phyloP scores from a whole-genome alignment of 2,888 invertebrate genomes.

The Eremobia ochroleuca region DNA sequence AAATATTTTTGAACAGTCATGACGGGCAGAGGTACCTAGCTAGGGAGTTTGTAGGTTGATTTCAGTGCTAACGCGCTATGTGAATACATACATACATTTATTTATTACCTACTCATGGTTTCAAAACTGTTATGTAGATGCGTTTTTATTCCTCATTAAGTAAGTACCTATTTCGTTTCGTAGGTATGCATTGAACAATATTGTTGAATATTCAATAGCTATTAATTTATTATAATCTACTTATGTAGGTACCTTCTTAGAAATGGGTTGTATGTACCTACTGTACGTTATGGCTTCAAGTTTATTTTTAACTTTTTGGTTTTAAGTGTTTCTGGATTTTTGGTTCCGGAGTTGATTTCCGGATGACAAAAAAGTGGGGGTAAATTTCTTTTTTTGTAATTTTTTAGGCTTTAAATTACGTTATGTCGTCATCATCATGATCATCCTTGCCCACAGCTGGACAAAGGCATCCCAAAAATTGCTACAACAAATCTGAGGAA shows the following conservation, averaged over 20 bases:
- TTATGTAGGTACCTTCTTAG: neutral
- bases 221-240: neutral
- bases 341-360: constrained; percentile 41
- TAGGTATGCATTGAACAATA: constrained; percentile 44
- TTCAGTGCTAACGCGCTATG: neutral
- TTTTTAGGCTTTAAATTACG: too few relatives aligned
- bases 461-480: neutral
- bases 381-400: neutral
- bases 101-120: constrained; percentile 41
- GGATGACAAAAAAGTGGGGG: neutral
- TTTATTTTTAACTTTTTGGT: constrained; percentile 10
- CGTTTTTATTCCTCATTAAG: constrained; percentile 44
- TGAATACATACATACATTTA: neutral
- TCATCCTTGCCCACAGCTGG: neutral
- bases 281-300: neutral
- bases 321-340: neutral
- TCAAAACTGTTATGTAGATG: constrained; percentile 39
- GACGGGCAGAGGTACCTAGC: constrained; percentile 55
- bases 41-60: constrained; percentile 22
- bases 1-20: constrained; percentile 81
- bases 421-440: neutral
- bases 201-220: constrained; percentile 53
- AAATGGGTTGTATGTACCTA: constrained; percentile 12
- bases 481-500: neutral
- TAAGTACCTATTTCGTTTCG: constrained; percentile 45